Percentiles rank a stretch among this genome's conserved stretches.
Conservation (phyloP, 2,797 vertebrate species). For the Oreonectes daqikongensis region DNA sequence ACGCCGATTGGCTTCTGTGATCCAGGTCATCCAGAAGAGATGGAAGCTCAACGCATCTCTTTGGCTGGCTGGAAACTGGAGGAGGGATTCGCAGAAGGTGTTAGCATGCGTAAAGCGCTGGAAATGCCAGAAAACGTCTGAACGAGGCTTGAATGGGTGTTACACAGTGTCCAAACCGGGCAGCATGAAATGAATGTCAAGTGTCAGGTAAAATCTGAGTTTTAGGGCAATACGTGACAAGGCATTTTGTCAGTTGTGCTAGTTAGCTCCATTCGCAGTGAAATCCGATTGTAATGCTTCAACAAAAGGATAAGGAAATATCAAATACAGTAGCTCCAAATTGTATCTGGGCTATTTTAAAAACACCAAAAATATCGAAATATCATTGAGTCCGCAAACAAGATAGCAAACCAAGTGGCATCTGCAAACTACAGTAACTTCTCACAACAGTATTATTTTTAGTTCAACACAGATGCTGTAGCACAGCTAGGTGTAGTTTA, state of each 20-base stretch:
- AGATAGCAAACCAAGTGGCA: too few relatives aligned
- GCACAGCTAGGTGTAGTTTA: too few relatives aligned
- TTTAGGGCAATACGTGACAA: too few relatives aligned
- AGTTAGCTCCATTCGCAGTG: not conserved
- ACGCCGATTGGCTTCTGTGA: constrained; percentile 35
- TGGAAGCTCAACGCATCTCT: constrained; percentile 47
- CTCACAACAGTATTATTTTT: too few relatives aligned
- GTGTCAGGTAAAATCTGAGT: too few relatives aligned
- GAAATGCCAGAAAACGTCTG: not conserved
- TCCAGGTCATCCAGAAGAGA: constrained; percentile 55
- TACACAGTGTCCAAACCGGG: not conserved
- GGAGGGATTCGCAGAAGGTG: constrained; percentile 48
- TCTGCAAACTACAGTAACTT: not conserved
- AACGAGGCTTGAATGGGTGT: not conserved
- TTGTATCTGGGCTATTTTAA: too few relatives aligned
- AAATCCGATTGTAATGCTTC: not conserved
- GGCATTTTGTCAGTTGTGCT: not conserved
- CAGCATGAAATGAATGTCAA: not conserved
- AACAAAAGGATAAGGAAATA: not conserved
- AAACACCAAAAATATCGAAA: too few relatives aligned
- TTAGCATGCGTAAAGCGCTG: constrained; percentile 28
- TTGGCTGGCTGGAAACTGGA: constrained; percentile 57
- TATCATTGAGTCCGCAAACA: too few relatives aligned
- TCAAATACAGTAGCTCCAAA: not conserved
- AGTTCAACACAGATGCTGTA: too few relatives aligned